Evolutionary conservation across 2,888 invertebrate genomes (phyloP).

Genomic region (Zootermopsis nevadensis): DNA sequence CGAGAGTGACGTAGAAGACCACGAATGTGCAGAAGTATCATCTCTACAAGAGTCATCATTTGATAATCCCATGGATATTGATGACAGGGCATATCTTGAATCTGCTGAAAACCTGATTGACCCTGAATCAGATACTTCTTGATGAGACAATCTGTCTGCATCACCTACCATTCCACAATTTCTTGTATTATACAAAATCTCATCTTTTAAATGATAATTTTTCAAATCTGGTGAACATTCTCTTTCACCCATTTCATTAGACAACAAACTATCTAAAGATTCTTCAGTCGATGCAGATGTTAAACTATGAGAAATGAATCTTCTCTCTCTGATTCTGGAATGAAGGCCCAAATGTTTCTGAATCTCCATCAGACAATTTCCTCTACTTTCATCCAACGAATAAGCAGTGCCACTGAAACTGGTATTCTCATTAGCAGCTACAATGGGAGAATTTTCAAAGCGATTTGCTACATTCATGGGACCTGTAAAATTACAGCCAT

Average conservation of each 20-base stretch:
- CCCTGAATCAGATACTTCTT: not conserved
- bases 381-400: not conserved
- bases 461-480: not conserved
- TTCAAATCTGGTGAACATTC: too few relatives aligned
- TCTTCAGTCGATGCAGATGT: not conserved
- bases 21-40: not conserved
- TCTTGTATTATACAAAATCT: too few relatives aligned
- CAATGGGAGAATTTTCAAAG: not conserved
- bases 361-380: not conserved
- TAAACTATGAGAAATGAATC: not conserved
- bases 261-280: not conserved
- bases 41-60: not conserved
- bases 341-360: not conserved
- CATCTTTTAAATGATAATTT: too few relatives aligned
- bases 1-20: not conserved
- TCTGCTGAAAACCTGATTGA: not conserved
- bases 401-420: not conserved
- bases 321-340: not conserved
- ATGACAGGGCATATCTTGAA: not conserved
- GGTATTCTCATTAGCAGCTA: not conserved
- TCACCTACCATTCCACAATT: not conserved
- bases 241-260: not conserved
- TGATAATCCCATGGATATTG: not conserved
- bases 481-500: not conserved
- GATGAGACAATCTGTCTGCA: not conserved